phyloP scores from a whole-genome alignment of 2,113 vertebrate genomes.

The Carettochelys insculpta region DNA sequence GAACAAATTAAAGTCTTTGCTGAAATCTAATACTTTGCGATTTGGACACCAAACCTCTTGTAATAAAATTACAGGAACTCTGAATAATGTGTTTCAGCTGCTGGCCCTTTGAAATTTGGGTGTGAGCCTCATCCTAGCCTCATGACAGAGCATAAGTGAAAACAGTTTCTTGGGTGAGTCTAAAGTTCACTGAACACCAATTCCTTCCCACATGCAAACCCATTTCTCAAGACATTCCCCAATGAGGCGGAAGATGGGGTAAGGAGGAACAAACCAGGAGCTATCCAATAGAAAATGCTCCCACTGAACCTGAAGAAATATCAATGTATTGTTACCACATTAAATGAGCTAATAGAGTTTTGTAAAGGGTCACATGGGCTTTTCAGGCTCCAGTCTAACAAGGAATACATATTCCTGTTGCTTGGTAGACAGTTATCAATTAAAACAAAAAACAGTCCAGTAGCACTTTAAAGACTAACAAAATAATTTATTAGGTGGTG shows the following conservation, averaged over 20 bases:
- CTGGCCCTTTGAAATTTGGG: background rate
- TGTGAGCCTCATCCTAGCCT: background rate
- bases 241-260: too few relatives aligned
- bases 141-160: background rate
- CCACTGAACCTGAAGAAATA: slow-evolving; percentile 36
- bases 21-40: background rate
- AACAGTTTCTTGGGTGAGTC: background rate
- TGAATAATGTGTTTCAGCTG: slow-evolving; percentile 2
- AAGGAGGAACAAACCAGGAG: too few relatives aligned
- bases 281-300: slow-evolving; percentile 43
- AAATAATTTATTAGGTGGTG: too few relatives aligned
- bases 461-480: too few relatives aligned
- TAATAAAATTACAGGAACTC: slow-evolving; percentile 10
- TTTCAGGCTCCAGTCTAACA: slow-evolving; percentile 46
- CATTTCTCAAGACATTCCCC: background rate
- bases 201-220: background rate
- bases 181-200: background rate
- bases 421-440: slow-evolving; percentile 53
- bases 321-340: slow-evolving; percentile 32
- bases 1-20: background rate
- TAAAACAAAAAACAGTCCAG: too few relatives aligned
- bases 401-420: slow-evolving; percentile 32
- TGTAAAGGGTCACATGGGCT: slow-evolving; percentile 51
- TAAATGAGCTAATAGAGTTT: slow-evolving; percentile 22
- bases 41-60: background rate